Conservation (phyloP, 2,888 invertebrate species). For the Bellardia pandia region DNA sequence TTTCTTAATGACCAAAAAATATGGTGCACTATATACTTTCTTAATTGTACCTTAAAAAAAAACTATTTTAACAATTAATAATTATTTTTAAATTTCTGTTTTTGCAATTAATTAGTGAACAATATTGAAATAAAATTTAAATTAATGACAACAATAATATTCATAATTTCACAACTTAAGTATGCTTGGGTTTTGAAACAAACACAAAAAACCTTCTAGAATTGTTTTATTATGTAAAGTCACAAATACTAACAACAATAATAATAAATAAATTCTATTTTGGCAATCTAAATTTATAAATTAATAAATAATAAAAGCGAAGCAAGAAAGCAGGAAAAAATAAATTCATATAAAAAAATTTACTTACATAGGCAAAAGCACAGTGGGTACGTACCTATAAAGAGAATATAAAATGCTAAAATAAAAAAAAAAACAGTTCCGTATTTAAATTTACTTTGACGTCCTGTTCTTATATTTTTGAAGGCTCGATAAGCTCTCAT, state of each 20-base stretch:
- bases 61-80: neutral
- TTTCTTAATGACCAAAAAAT: too few species aligned
- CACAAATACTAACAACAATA: slow-evolving; percentile 39
- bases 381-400: slow-evolving; percentile 15
- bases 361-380: slow-evolving; percentile 39
- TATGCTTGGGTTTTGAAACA: slow-evolving; percentile 13
- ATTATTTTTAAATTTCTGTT: neutral
- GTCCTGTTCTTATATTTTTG: too few species aligned
- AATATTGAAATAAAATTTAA: slow-evolving; percentile 47
- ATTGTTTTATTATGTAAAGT: slow-evolving; percentile 59
- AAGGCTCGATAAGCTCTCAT: too few species aligned
- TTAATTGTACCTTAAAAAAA: too few species aligned
- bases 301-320: slow-evolving; percentile 47
- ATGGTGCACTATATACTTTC: too few species aligned
- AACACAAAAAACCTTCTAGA: slow-evolving; percentile 22
- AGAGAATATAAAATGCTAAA: too few species aligned
- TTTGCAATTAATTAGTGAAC: neutral
- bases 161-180: slow-evolving; percentile 40
- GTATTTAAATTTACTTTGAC: too few species aligned
- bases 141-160: slow-evolving; percentile 26
- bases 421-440: too few species aligned
- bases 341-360: slow-evolving; percentile 25
- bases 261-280: slow-evolving; percentile 44
- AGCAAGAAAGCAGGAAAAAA: slow-evolving; percentile 13
- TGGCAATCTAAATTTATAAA: slow-evolving; percentile 55